Conservation (phyloP, 2,113 vertebrate species). For the Caracal caracal region DNA sequence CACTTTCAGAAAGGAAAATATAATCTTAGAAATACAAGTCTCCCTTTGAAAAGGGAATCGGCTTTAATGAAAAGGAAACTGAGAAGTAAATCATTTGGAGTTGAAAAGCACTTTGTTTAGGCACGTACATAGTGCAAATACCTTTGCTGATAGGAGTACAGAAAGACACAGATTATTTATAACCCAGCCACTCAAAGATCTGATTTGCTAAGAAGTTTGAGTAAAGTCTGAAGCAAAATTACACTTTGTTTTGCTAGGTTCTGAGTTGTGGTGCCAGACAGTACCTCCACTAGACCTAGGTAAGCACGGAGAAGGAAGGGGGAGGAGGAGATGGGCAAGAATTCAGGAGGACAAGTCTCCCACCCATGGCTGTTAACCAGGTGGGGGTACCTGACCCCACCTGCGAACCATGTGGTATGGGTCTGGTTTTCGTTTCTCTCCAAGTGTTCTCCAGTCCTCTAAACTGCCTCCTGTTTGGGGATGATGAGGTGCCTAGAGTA, state of each 20-base stretch:
- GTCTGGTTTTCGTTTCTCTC: neutral
- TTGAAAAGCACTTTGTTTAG: neutral
- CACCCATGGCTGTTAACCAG: neutral
- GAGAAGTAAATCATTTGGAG: neutral
- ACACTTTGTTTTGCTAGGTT: neutral
- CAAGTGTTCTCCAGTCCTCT: neutral
- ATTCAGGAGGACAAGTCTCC: too few species aligned
- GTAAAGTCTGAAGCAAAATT: neutral
- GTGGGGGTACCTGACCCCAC: neutral
- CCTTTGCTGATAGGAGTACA: neutral
- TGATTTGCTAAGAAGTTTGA: neutral
- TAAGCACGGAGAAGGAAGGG: neutral
- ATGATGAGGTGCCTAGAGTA: neutral
- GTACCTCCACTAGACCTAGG: neutral
- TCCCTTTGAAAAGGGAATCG: neutral
- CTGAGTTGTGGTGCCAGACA: neutral
- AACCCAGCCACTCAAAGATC: neutral
- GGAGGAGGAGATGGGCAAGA: too few species aligned
- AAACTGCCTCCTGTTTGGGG: neutral
- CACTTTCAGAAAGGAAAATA: slow-evolving; percentile 5
- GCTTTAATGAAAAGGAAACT: neutral
- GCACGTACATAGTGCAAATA: neutral
- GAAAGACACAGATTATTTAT: neutral
- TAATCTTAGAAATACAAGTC: neutral
- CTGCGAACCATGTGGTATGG: neutral